Base-by-base conservation (phyloP, 1,140 invertebrate genomes). In the Drosophila auraria region DNA sequence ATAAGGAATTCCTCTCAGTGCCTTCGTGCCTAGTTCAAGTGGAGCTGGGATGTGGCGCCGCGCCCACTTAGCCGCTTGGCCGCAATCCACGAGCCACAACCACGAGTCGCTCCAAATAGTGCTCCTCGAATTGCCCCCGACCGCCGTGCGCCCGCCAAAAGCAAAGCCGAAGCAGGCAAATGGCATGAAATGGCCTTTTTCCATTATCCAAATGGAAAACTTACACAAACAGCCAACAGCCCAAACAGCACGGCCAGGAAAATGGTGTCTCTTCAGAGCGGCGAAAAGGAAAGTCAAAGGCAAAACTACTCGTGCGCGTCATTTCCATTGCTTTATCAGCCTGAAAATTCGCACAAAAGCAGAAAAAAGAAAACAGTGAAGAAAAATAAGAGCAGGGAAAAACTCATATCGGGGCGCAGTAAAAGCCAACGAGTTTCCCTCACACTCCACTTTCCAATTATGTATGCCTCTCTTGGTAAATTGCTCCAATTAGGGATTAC, bases 201-300 rank as follows among this genome's bases (percentile, higher is more conserved):
- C 91, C 91, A 92, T 92, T 92, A 92, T 83, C 91, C 87, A 92
- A 92, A 92, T 92, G 87, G 84, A 91, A 92, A 92, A 92, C 86
- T 89, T 89, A 89, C 86, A 84, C 84, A 81, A 90, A 84, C 86
- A 79, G 73, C 74, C 58, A 68, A 36, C 56, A 27, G 38, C 54
- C 54, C 53, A 56, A 56, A 40, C 54, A 30, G 20, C 38, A 42
- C 17, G 17, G 27, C 42, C 56, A 54, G 78, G 69, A 74, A 70
- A 89, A 89, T 82, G 65, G 65, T 70, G 74, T 65, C 65, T 74
- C 54, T 57, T 68, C 65, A 50, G 58, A 58, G 74, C 69, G 61
- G 71, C 82, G 82, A 78, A 77, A 57, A 78, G 64, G 57, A 78
- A 84, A 89, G 81, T 70, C 68, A 81, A 82, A 78, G 76, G 70